Conservation (phyloP, 1,140 invertebrate genomes). For the Batillaria attramentaria region DNA sequence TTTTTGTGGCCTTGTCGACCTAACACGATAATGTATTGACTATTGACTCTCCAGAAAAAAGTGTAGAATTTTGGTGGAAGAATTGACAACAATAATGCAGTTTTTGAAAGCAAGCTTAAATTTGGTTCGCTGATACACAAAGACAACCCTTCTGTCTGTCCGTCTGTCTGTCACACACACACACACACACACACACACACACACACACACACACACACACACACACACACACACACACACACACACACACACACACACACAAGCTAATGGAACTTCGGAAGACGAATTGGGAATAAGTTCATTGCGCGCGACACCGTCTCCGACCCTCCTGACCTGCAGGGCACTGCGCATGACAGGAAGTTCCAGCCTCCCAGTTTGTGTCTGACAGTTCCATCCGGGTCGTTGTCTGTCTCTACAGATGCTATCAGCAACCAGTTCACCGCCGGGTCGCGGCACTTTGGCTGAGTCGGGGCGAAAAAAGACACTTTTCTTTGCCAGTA, state of each 20-base stretch:
- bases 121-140: no score
- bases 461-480: background rate
- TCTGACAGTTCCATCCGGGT: background rate
- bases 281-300: no score
- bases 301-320: no score
- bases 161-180: no score
- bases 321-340: background rate
- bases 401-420: background rate
- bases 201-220: background rate
- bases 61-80: no score
- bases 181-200: no score
- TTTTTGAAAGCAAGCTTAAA: background rate
- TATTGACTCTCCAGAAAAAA: no score
- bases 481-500: background rate
- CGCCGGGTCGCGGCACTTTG: background rate
- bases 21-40: no score
- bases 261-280: no score
- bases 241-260: conserved; percentile 1
- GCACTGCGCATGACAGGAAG: background rate
- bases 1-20: no score
- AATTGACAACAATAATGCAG: no score
- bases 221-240: conserved; percentile 16
- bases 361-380: background rate
- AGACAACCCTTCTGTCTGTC: no score
- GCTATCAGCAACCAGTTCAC: background rate